Evolutionary conservation across 2,797 vertebrate genomes (phyloP).

Genomic region (Xerus rutilus): DNA sequence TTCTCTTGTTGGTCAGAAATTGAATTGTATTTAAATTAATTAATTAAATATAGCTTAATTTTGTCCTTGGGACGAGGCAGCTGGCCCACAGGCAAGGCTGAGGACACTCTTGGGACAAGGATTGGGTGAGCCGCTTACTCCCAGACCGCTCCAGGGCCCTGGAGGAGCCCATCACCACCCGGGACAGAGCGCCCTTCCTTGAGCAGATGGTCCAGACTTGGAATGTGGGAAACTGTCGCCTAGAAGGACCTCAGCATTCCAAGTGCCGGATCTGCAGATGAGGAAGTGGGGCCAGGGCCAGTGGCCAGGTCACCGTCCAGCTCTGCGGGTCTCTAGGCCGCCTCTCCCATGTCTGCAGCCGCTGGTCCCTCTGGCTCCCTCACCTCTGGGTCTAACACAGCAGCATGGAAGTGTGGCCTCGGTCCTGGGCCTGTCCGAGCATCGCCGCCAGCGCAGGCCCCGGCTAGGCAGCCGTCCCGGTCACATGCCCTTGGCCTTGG

Average conservation of each 20-base stretch:
- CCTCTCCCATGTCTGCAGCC: neutral
- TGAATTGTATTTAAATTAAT: slow-evolving; percentile 58
- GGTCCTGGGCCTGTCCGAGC: neutral
- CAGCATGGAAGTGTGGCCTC: fast-evolving
- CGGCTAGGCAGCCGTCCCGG: neutral
- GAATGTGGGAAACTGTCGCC: neutral
- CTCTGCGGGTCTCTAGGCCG: neutral
- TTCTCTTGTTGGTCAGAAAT: slow-evolving; percentile 63
- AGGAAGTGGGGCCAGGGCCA: neutral
- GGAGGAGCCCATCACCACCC: no score
- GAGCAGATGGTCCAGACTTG: neutral
- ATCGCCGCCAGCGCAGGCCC: fast-evolving
- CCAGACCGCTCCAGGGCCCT: no score
- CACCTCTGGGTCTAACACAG: fast-evolving
- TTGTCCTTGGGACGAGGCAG: neutral
- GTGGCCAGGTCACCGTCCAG: no score
- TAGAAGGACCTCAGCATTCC: neutral
- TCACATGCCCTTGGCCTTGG: fast-evolving
- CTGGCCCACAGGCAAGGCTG: no score
- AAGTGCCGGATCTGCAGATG: neutral
- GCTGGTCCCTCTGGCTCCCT: fast-evolving
- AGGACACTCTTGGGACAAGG: no score
- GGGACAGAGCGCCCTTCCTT: no score
- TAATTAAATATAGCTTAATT: slow-evolving; percentile 57
- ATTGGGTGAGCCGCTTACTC: no score